Percentiles rank a stretch among this genome's conserved stretches.
Evolutionary conservation across 2,888 invertebrate genomes (phyloP).

Genomic region (Parnassius glacialis): DNA sequence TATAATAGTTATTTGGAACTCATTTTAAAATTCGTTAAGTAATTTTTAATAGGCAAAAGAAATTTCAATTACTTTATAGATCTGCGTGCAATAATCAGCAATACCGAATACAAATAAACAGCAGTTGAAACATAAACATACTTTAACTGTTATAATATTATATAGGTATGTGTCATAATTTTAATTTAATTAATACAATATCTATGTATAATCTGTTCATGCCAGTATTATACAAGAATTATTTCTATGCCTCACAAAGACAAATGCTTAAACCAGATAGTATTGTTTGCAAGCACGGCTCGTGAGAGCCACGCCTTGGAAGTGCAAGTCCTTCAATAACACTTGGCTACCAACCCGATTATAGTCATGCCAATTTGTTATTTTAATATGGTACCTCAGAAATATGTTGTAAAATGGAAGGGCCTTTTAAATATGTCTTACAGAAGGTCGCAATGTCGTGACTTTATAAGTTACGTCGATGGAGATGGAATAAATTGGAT

Average conservation of each 20-base stretch:
- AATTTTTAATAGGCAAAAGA: conserved; percentile 18
- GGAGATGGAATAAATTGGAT: conserved; percentile 33
- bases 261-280: conserved; percentile 53
- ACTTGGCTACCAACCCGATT: conserved; percentile 57
- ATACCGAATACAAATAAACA: conserved; percentile 4
- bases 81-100: background rate
- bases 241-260: conserved; percentile 39
- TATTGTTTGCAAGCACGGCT: conserved; percentile 42
- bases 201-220: conserved; percentile 15
- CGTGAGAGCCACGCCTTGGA: conserved; percentile 73
- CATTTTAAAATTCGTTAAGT: conserved; percentile 17
- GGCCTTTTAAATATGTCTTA: conserved; percentile 46
- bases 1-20: conserved; percentile 18
- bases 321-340: conserved; percentile 61
- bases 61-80: conserved; percentile 7
- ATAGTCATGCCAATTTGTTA: conserved; percentile 65
- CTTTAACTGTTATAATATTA: conserved; percentile 1
- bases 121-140: conserved; percentile 2
- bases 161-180: conserved; percentile 11
- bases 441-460: conserved; percentile 54
- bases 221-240: conserved; percentile 37
- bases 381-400: conserved; percentile 63
- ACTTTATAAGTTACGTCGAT: conserved; percentile 43
- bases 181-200: conserved; percentile 18
- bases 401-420: conserved; percentile 50